These are phyloP conservation scores for Eidolon helvum DNA, from an alignment of 2,113 vertebrate genomes.

Conservation along the genomic window DNA sequence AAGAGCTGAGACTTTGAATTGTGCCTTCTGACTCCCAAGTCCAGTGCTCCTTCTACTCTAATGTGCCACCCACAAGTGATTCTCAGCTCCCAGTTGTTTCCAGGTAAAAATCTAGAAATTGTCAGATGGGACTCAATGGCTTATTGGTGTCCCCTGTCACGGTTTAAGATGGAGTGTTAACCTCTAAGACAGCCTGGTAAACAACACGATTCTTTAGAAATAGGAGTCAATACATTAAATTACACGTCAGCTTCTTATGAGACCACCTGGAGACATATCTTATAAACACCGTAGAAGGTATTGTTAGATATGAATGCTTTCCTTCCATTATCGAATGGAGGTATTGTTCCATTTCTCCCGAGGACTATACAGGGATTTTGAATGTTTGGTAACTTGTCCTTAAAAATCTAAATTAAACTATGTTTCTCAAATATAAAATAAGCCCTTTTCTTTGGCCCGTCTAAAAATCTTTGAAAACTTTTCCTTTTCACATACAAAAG, in stretches of 20 bases:
- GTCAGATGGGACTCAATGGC: not conserved
- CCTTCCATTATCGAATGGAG: not conserved
- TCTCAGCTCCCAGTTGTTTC: not conserved
- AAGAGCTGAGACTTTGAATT: not conserved
- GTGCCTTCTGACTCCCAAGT: not conserved
- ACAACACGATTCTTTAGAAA: constrained; percentile 11
- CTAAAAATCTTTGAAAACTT: constrained; percentile 34
- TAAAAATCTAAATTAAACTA: constrained; percentile 47
- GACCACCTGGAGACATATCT: not conserved
- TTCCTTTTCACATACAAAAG: not conserved
- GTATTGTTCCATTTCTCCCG: not conserved
- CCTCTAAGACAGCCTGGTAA: not conserved
- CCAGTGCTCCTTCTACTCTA: not conserved
- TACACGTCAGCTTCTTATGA: not conserved
- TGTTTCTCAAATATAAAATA: constrained; percentile 31
- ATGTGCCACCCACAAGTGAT: not conserved
- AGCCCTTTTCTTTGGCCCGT: constrained; percentile 35
- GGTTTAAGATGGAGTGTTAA: not conserved
- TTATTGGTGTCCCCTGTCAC: too few relatives aligned
- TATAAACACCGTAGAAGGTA: not conserved
- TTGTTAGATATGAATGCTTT: not conserved
- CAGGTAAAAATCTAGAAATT: not conserved
- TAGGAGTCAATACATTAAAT: not conserved
- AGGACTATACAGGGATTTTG: not conserved
- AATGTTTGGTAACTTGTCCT: constrained; percentile 31